Conservation (phyloP, 2,888 invertebrate species). For the Caenorhabditis parvicauda region DNA sequence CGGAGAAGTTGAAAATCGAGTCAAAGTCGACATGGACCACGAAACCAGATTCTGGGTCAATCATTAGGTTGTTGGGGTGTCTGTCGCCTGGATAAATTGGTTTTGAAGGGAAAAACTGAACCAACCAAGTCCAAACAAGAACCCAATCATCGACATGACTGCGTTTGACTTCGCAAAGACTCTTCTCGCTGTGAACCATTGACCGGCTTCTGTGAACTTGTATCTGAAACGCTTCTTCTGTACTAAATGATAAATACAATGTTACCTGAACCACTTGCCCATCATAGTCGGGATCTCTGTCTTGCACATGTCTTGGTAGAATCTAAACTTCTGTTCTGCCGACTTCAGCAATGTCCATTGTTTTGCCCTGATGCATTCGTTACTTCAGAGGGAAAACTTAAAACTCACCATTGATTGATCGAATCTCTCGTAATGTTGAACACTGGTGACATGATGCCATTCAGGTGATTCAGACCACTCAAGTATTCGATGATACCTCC, state of each 20-base stretch:
- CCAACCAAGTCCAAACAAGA: conserved; percentile 50
- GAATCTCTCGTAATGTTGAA: neutral
- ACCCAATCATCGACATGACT: conserved; percentile 78
- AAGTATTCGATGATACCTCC: conserved; percentile 29
- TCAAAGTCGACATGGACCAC: conserved; percentile 97
- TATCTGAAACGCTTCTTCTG: conserved; percentile 19
- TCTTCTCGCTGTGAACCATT: conserved; percentile 82
- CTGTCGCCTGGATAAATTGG: conserved; percentile 41
- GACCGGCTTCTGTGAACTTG: conserved; percentile 47
- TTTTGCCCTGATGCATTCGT: no score
- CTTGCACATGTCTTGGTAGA: conserved; percentile 25
- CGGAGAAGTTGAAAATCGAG: conserved; percentile 82
- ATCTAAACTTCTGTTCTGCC: conserved; percentile 5
- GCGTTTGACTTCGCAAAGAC: conserved; percentile 88
- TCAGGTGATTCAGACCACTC: conserved; percentile 9
- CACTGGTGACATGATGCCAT: neutral
- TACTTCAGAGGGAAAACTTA: neutral
- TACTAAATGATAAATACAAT: neutral
- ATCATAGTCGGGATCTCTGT: conserved; percentile 77
- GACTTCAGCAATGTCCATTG: no score
- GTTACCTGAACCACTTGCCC: conserved; percentile 76
- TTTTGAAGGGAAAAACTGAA: neutral
- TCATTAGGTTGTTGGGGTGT: conserved; percentile 70
- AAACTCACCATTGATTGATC: neutral
- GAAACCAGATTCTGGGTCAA: conserved; percentile 88